A percentile compares a stretch with the other conserved stretches of the same genome.
Conservation (phyloP, 2,113 vertebrate genomes). For the Emberiza fucata region DNA sequence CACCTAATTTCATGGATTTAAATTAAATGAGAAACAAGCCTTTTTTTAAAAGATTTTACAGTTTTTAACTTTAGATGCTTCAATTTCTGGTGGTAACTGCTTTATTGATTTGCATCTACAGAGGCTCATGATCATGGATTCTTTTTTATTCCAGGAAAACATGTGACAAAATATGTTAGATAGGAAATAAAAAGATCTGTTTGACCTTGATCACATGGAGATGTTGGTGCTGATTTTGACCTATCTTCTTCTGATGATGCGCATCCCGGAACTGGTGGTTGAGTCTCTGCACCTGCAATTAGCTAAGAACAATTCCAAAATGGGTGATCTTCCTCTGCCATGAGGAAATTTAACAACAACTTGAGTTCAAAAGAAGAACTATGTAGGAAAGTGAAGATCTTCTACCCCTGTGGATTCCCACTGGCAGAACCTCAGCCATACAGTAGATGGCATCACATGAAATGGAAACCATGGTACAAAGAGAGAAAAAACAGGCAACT, state of each 20-base stretch:
- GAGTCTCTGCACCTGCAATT: slow-evolving; percentile 89
- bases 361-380: neutral
- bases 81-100: neutral
- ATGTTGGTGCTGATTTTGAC: slow-evolving; percentile 90
- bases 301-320: slow-evolving; percentile 75
- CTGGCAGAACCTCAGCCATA: neutral
- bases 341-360: neutral
- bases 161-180: neutral
- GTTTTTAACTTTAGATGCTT: neutral
- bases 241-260: slow-evolving; percentile 86
- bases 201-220: slow-evolving; percentile 93
- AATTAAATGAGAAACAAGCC: neutral
- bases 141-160: neutral
- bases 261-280: slow-evolving; percentile 83
- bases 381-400: neutral
- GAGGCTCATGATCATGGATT: neutral
- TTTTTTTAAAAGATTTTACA: neutral
- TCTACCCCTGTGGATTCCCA: neutral
- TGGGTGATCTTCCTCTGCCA: neutral
- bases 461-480: neutral
- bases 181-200: neutral
- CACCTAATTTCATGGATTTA: neutral
- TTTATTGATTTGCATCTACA: neutral
- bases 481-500: neutral
- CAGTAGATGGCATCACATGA: neutral